Base-by-base conservation (phyloP, 2,113 vertebrate genomes). In the Misgurnus anguillicaudatus region DNA sequence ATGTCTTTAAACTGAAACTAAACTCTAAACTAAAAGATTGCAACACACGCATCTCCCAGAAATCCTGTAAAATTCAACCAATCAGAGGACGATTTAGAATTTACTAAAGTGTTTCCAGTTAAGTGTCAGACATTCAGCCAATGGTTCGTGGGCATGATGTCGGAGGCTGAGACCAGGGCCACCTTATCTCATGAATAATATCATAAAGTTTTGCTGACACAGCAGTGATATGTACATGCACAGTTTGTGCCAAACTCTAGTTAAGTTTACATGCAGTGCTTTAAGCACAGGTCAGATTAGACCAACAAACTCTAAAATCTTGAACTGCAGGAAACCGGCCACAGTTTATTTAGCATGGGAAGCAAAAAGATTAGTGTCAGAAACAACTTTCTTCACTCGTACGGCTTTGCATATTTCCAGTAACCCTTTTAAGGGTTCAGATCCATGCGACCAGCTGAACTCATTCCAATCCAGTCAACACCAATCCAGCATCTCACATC, bases 391-490 rank as follows among this genome's bases (percentile, higher is more conserved):
- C 60, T 76, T 74, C 66, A 73, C 65, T 14, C 77, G 72, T 63
- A 17, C n/a, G 57, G n/a, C 80, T 84, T 83, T 83, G 82, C 79
- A 86, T 84, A 83, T 86, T 84, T 81, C 62, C 58, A 53, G 60
- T 77, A 48, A 73, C 41, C 45, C 72, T 64, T 68, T 78, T 36
- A 61, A 47, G 53, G 55, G 24, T 31, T 72, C 48, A 67, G 76
- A n/a, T 65, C 68, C 62, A 55, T 47, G 31, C 47, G 57, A 72
- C 70, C 53, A 58, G n/a, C 39, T 9, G 13, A 31, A 36, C 21
- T 68, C 55, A 47, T 71, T 70, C 36, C 58, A 51, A 39, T 62
- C 69, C 41, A 69, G 24, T n/a, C 13, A 74, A 47, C 57, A 17
- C 19, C 57, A 74, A 0, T 62, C 13, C 21, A 62, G 57, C 19